Conservation (phyloP, 2,113 vertebrate genomes). For the Neodon shergylaensis region DNA sequence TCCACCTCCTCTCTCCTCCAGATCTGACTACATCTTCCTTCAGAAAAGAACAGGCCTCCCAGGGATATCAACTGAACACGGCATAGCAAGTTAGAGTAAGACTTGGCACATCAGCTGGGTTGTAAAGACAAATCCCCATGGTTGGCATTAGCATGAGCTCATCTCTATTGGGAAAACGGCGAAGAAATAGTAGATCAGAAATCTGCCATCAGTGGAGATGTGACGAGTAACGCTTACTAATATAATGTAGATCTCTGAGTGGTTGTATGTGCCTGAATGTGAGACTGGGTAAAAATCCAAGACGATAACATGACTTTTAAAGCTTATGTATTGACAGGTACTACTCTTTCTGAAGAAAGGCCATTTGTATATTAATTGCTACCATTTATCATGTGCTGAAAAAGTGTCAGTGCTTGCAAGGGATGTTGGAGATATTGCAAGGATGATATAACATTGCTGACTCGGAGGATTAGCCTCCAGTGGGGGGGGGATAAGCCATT, state of each 20-base stretch:
- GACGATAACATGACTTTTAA: background rate
- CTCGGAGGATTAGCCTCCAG: background rate
- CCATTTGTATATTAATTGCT: constrained; percentile 18
- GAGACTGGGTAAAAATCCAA: constrained; percentile 2
- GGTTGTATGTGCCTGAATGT: background rate
- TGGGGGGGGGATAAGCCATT: background rate
- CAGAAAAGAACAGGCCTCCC: background rate
- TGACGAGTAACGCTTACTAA: background rate
- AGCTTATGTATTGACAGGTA: background rate
- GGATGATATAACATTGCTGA: background rate
- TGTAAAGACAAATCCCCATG: background rate
- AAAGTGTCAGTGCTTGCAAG: background rate
- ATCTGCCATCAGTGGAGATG: background rate
- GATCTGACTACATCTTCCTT: background rate
- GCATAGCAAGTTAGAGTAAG: background rate
- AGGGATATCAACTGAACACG: background rate
- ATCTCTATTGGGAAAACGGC: background rate
- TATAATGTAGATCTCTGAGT: background rate
- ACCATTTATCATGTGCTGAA: background rate
- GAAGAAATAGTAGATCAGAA: background rate
- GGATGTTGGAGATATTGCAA: background rate
- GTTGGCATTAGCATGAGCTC: background rate
- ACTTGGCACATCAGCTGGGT: background rate
- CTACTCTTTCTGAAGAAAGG: constrained; percentile 35
- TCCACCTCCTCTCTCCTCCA: background rate